Base-by-base conservation (phyloP, 2,797 vertebrate species). In the Adrianichthys oophorus region DNA sequence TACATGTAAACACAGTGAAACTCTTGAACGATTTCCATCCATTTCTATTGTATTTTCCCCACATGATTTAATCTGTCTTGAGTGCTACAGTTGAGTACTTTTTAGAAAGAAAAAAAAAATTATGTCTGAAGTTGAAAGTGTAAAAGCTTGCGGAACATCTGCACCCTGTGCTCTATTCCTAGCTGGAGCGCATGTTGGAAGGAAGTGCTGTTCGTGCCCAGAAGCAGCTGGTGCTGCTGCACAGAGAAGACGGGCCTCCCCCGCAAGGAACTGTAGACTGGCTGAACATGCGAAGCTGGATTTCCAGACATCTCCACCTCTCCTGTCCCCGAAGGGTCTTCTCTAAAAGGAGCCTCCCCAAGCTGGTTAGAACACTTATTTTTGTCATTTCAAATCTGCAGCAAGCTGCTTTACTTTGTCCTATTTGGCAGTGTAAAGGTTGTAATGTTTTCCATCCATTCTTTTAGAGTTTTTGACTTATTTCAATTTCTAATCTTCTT, bases 281-380 rank as follows among this genome's bases (percentile, higher is more conserved):
- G 97, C 95, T 98, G 18, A 98, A 98, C 89, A 97, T 96, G 96
- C 69, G 96, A 6, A 95, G 94, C 87, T 98, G 97, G 96, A 96
- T 97, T 64, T 98, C 96, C 0, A 93, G 94, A 54, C 97, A 99
- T 76, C 90, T 95, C 18, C 97, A 98, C 56, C 93, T 98, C 48
- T 89, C 93, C 52, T 99, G 97, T 55, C 97, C 96, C 0, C 91
- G 94, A 48, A 91, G 95, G 4, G 92, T 98, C 77, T 98, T 98
- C 80, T 95, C 95, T 53, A 93, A 88, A 67, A 93, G 94, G 73
- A 95, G 94, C 43, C 85, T 94, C 53, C 93, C 95, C 67, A 95
- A 96, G 78, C 91, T 99, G 94, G 97, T 98, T 83, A 16, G 69
- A 59, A 21, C 23, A 57, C 14, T 29, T 43, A 15, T 26, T 43